Percentiles rank a stretch among this genome's conserved stretches.
phyloP scores from a whole-genome alignment of 2,797 vertebrate genomes.

The Channallabes apus region DNA sequence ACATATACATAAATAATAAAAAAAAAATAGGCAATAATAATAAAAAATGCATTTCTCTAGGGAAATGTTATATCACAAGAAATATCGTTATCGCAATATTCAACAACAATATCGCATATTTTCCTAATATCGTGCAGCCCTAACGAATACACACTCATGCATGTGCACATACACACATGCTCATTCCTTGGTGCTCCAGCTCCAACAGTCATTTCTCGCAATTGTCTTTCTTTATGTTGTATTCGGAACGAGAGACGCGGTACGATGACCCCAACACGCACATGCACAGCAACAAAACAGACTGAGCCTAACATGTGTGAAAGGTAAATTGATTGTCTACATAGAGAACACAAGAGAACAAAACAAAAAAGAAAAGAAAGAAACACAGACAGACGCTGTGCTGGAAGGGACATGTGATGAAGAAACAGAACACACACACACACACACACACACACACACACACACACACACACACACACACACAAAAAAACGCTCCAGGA shows the following conservation, averaged over 20 bases:
- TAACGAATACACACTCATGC: too few relatives aligned
- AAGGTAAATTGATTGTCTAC: slow-evolving; percentile 10
- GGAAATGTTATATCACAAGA: too few relatives aligned
- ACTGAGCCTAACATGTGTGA: slow-evolving; percentile 57
- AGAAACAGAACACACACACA: slow-evolving; percentile 58
- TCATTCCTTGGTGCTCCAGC: slow-evolving; percentile 70
- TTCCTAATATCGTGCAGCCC: too few relatives aligned
- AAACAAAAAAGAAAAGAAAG: slow-evolving; percentile 12
- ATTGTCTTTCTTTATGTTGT: slow-evolving; percentile 62
- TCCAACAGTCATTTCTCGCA: slow-evolving; percentile 65
- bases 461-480: too few relatives aligned
- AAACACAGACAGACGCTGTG: slow-evolving; percentile 52
- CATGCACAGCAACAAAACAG: slow-evolving; percentile 53
- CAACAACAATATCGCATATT: too few relatives aligned
- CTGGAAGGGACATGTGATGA: slow-evolving; percentile 62
- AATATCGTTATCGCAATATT: too few relatives aligned
- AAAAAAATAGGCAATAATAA: too few relatives aligned
- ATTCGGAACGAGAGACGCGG: slow-evolving; percentile 18
- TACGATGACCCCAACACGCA: slow-evolving; percentile 36
- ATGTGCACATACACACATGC: background rate
- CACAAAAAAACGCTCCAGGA: slow-evolving; percentile 63
- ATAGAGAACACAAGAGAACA: background rate
- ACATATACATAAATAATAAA: too few relatives aligned
- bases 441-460: slow-evolving; percentile 46
- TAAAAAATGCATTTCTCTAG: too few relatives aligned